Evolutionary conservation across 30 jellyfish, hydroid and myxozoan species (phyloP), one percentile per base, ranked within the genome.

Genomic region (Clytia hemisphaerica): DNA sequence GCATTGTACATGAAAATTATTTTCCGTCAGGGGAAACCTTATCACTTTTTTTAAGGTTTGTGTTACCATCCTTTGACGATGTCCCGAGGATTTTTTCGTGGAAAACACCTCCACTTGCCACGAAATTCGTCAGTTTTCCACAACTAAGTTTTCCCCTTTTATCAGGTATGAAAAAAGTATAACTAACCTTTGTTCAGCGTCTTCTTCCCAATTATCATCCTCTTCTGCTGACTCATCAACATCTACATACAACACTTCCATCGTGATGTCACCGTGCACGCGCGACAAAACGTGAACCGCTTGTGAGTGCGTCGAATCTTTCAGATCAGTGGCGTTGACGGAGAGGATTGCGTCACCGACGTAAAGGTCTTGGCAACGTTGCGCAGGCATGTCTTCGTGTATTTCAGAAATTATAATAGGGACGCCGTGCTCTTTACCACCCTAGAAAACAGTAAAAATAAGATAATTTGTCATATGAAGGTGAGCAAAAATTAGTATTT

Each of bases 361-460:
- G 57, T 72, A 82, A 29, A 89, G 69, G 40, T 81, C 93, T 36
- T 71, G 35, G 71, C 98, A 89, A 44, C 84, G 79, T 25, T 73
- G 79, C 4, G 98, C 98, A 10, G 95, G 95, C 98, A 89, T 80
- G 12, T 79, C 98, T 37, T 68, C 95, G 84, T 89, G 98, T 33
- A 89, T 76, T 75, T 89, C 98, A 30, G 98, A 89, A 24, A 89
- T 67, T 59, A 89, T 48, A 35, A 89, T 82, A 31, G 98, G 98
- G 19, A 89, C 95, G 42, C 98, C 98, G 50, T 89, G 98, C 73
- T 89, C 98, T 75, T 77, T 89, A 4, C 98, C 98, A 29, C 98
- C 98, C 98, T 89, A 6, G 2, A 69, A 48, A 46, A 21, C 25
- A 63, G 49, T 4, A 4, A 61, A 35, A 18, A n/a, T 31, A 45